Percentiles rank a stretch among this genome's conserved stretches.
phyloP scores from a whole-genome alignment of 2,888 invertebrate species.

The Parapristionchus giblindavisi region DNA sequence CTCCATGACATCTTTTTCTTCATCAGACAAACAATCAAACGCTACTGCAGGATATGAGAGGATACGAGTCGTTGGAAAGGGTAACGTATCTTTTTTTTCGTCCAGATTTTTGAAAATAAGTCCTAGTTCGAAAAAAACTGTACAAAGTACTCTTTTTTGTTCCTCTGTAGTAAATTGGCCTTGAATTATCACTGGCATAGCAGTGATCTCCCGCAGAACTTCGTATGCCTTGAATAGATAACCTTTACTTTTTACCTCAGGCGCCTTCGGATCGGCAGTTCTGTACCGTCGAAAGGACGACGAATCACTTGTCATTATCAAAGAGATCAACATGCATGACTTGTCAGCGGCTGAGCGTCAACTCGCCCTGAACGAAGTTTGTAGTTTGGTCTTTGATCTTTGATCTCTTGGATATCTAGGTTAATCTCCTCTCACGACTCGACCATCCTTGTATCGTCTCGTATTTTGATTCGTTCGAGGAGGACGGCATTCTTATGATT shows the following conservation, averaged over 20 bases:
- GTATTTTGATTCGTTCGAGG: conserved; percentile 81
- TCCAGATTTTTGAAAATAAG: not conserved
- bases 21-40: conserved; percentile 3
- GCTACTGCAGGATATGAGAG: conserved; percentile 74
- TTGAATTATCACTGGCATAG: not conserved
- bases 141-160: no score
- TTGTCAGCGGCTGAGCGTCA: conserved; percentile 78
- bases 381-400: not conserved
- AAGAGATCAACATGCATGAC: conserved; percentile 80
- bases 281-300: conserved; percentile 78
- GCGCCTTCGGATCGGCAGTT: conserved; percentile 80
- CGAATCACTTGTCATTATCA: conserved; percentile 79
- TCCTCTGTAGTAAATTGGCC: no score
- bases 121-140: no score
- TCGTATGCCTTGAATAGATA: not conserved
- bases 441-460: conserved; percentile 82
- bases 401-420: conserved; percentile 40
- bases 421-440: conserved; percentile 78
- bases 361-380: conserved; percentile 71
- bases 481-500: conserved; percentile 79
- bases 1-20: not conserved
- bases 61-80: conserved; percentile 77
- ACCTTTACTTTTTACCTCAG: conserved; percentile 61
- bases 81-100: conserved; percentile 63
- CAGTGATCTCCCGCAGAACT: not conserved